Evolutionary conservation across 2,888 invertebrate species (phyloP), one percentile per base, ranked within the genome.

Genomic region (Hypolimnas misippus): DNA sequence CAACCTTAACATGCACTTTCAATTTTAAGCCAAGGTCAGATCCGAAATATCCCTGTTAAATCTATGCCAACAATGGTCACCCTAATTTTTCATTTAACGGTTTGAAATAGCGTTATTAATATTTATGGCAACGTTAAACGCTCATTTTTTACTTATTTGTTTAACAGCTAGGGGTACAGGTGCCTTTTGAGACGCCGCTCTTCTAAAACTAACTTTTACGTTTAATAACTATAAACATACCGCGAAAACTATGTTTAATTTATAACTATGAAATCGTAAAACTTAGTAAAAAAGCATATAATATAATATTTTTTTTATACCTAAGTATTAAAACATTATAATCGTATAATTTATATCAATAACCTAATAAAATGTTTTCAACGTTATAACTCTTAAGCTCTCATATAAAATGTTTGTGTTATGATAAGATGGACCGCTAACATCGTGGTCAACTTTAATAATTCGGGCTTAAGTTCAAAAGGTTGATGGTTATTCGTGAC

Each of bases 51-150:
- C 8, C 33, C 38, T 6, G 2, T 0, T 10, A 16, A 29, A 21
- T 52, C 14, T 46, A 31, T 46, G 12, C 19, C 51, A 54, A 38
- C 14, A 19, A 62, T 87, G 81, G 89, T 77, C 74, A 85, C 81
- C 77, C 81, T 78, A 75, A 62, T 56, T 16, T 67, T 67, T 67
- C 75, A 73, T 81, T 84, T 81, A 85, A 83, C 81, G 75, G 78
- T 82, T 79, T 72, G 73, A 74, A 82, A 83, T 82, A 75, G 84
- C 80, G 81, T 84, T 89, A 88, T 89, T 88, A 89, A 90, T 91
- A 92, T 91, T 89, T 87, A 92, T 90, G 81, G 81, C 77, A 75
- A 73, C 79, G 77, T 81, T 86, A 84, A 83, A 81, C 77, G 80
- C 72, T 70, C 55, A 60, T 75, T 79, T 74, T 82, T 86, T 83